phyloP scores from a whole-genome alignment of 2,888 invertebrate genomes.

The Perizoma affinitatum region DNA sequence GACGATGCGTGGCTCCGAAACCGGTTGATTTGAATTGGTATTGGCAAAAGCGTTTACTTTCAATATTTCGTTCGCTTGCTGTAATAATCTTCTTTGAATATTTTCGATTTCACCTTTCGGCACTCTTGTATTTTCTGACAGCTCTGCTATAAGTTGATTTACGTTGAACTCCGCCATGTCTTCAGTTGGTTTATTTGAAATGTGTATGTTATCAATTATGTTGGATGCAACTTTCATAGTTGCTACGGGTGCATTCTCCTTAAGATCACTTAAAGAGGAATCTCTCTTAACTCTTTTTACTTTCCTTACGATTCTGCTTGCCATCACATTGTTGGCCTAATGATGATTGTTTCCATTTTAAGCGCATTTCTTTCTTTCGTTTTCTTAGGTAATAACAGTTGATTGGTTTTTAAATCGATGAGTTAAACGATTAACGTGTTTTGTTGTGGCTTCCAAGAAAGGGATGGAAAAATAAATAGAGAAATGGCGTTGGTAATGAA shows the following conservation, averaged over 20 bases:
- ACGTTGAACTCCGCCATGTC: constrained; percentile 73
- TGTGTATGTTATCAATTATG: constrained; percentile 49
- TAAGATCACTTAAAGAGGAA: constrained; percentile 41
- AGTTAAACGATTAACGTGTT: constrained; percentile 38
- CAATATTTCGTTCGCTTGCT: constrained; percentile 78
- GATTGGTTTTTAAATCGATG: constrained; percentile 35
- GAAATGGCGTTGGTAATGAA: constrained; percentile 2
- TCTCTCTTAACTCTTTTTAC: constrained; percentile 87
- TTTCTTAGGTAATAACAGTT: constrained; percentile 39
- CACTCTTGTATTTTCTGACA: constrained; percentile 74
- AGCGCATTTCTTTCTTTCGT: constrained; percentile 43
- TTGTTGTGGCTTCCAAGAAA: constrained; percentile 53
- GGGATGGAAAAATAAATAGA: constrained; percentile 1
- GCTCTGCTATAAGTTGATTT: constrained; percentile 73
- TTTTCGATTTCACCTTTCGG: constrained; percentile 75
- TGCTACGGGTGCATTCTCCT: constrained; percentile 21
- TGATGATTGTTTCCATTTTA: constrained; percentile 61
- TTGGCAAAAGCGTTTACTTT: constrained; percentile 76
- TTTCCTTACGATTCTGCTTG: constrained; percentile 87
- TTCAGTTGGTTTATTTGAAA: constrained; percentile 45
- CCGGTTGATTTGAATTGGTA: constrained; percentile 43
- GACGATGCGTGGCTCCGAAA: constrained; percentile 61
- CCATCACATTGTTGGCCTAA: constrained; percentile 86
- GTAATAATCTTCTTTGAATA: constrained; percentile 72
- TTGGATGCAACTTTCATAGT: constrained; percentile 69